A percentile compares a stretch with the other conserved stretches of the same genome.
Conservation (phyloP, 2,888 invertebrate genomes). For the Vanessa cardui region DNA sequence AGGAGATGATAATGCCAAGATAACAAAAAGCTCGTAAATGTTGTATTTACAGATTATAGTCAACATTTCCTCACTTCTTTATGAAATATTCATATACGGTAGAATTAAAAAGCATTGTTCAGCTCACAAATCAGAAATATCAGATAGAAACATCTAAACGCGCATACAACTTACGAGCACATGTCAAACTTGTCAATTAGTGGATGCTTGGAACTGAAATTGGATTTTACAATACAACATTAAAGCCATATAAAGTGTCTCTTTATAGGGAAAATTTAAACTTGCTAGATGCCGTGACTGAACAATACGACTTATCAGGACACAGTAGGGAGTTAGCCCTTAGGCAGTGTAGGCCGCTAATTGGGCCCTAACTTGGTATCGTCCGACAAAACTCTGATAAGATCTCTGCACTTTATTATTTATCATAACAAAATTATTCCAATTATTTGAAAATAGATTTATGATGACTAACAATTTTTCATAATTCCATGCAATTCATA, state of each 20-base stretch:
- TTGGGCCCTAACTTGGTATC: slow-evolving; percentile 69
- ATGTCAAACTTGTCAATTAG: slow-evolving; percentile 74
- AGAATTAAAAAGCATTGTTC: not conserved
- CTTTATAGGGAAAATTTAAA: slow-evolving; percentile 76
- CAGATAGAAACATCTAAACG: slow-evolving; percentile 24
- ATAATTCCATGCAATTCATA: no score
- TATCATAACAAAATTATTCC: no score
- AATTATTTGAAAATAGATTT: not conserved
- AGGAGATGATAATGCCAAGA: not conserved
- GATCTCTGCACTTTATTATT: slow-evolving; percentile 23
- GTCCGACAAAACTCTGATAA: slow-evolving; percentile 35
- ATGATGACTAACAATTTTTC: no score
- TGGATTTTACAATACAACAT: slow-evolving; percentile 15
- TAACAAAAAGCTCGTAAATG: no score
- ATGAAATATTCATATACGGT: not conserved
- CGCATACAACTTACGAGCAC: slow-evolving; percentile 47
- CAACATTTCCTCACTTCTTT: not conserved
- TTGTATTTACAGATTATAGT: not conserved
- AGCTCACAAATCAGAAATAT: slow-evolving; percentile 12
- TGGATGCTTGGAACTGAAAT: slow-evolving; percentile 56
- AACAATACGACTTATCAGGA: slow-evolving; percentile 66
- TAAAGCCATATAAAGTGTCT: slow-evolving; percentile 57
- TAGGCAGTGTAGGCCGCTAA: slow-evolving; percentile 51
- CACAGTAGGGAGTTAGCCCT: slow-evolving; percentile 9
- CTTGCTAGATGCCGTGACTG: slow-evolving; percentile 72